phyloP scores from a whole-genome alignment of 2,888 invertebrate species.

The Cylloceria caligata region DNA sequence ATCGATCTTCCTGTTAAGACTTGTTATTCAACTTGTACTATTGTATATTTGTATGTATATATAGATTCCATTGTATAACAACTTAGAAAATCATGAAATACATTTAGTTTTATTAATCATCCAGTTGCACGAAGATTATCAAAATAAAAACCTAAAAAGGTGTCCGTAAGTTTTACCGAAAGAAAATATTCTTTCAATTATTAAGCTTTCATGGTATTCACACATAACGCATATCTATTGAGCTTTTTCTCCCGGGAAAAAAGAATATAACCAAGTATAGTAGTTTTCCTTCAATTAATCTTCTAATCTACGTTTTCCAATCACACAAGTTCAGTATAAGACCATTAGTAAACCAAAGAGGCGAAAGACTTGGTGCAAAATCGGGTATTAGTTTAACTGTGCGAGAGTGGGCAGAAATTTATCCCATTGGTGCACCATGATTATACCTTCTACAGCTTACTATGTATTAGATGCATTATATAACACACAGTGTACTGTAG shows the following conservation, averaged over 20 bases:
- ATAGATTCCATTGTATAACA: neutral
- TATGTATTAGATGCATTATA: conserved; percentile 13
- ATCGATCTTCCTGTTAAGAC: neutral
- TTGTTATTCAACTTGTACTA: neutral
- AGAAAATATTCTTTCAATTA: neutral
- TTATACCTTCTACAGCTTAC: conserved; percentile 16
- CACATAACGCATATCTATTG: neutral
- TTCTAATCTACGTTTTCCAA: conserved; percentile 3
- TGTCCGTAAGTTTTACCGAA: neutral
- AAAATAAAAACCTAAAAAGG: neutral
- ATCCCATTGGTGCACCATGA: conserved; percentile 15
- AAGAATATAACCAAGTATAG: neutral
- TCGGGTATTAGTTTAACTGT: conserved; percentile 3
- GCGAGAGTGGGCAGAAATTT: neutral
- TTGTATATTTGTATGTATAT: neutral
- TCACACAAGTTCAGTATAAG: neutral
- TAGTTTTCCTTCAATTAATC: neutral
- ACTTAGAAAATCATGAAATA: neutral
- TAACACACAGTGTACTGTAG: conserved; percentile 10
- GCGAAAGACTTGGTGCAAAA: neutral
- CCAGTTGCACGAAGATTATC: neutral
- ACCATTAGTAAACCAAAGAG: neutral
- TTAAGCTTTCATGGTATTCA: neutral
- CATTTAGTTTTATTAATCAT: neutral
- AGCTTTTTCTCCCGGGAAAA: neutral